Conservation (phyloP, 2,888 invertebrate species). For the Agrilus mali region DNA sequence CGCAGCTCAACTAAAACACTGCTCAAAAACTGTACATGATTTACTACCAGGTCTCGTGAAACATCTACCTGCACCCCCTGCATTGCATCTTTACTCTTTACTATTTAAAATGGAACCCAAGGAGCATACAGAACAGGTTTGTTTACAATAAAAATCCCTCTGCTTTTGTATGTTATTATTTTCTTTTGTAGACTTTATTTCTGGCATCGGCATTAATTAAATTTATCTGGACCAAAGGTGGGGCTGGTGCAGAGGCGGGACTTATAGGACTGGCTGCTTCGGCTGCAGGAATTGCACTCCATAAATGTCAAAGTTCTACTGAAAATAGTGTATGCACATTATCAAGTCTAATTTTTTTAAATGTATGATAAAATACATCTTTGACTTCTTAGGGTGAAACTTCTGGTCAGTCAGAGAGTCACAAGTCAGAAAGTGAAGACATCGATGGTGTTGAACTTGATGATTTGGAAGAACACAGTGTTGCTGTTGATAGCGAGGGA, state of each 20-base stretch:
- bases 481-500: conserved; percentile 32
- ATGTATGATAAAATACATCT: conserved; percentile 12
- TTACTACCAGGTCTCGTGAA: conserved; percentile 80
- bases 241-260: conserved; percentile 31
- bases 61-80: conserved; percentile 77
- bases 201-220: conserved; percentile 82
- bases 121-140: conserved; percentile 82
- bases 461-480: conserved; percentile 34
- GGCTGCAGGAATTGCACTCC: conserved; percentile 36
- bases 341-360: conserved; percentile 19
- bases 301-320: conserved; percentile 52
- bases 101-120: conserved; percentile 80
- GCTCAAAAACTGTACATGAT: conserved; percentile 87
- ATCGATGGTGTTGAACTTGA: conserved; percentile 34
- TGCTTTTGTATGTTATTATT: not conserved
- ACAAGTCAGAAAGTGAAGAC: conserved; percentile 37
- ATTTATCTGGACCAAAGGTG: conserved; percentile 78
- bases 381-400: conserved; percentile 43
- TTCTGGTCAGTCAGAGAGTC: conserved; percentile 41
- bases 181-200: conserved; percentile 58
- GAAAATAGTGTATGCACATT: conserved; percentile 61
- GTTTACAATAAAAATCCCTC: conserved; percentile 1
- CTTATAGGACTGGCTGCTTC: conserved; percentile 31
- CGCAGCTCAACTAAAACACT: conserved; percentile 89
- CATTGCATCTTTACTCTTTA: conserved; percentile 75